phyloP scores from a whole-genome alignment of 2,888 invertebrate species.

The Sinohyriopsis cumingii region DNA sequence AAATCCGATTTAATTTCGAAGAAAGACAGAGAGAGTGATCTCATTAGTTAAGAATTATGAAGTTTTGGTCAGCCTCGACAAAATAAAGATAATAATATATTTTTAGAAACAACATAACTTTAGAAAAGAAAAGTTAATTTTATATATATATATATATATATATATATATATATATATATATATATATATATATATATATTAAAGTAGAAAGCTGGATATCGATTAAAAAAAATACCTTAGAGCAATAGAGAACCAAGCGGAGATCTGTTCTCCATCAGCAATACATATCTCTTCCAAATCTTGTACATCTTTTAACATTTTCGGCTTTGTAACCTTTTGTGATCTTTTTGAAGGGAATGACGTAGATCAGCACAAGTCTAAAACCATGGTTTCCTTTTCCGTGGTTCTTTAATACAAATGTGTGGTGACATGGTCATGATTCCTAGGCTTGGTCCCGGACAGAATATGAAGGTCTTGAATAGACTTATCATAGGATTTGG shows the following conservation, averaged over 20 bases:
- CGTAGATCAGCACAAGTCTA: slow-evolving; percentile 72
- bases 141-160: no score
- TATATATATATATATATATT: no score
- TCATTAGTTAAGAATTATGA: no score
- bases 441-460: slow-evolving; percentile 43
- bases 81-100: no score
- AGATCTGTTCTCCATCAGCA: slow-evolving; percentile 68
- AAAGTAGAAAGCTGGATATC: no score
- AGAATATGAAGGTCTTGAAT: slow-evolving; percentile 83
- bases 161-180: no score
- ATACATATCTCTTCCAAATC: slow-evolving; percentile 71
- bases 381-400: slow-evolving; percentile 68
- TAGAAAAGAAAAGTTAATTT: no score
- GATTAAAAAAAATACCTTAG: no score
- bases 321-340: slow-evolving; percentile 73
- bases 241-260: slow-evolving; percentile 63
- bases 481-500: slow-evolving; percentile 84
- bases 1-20: no score
- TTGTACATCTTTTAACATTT: slow-evolving; percentile 71
- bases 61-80: no score
- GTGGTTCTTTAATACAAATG: slow-evolving; percentile 65
- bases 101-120: no score
- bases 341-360: slow-evolving; percentile 79
- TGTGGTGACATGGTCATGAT: slow-evolving; percentile 76
- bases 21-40: no score